Evolutionary conservation across 2,113 vertebrate genomes (phyloP).

Genomic region (Cynocephalus volans): DNA sequence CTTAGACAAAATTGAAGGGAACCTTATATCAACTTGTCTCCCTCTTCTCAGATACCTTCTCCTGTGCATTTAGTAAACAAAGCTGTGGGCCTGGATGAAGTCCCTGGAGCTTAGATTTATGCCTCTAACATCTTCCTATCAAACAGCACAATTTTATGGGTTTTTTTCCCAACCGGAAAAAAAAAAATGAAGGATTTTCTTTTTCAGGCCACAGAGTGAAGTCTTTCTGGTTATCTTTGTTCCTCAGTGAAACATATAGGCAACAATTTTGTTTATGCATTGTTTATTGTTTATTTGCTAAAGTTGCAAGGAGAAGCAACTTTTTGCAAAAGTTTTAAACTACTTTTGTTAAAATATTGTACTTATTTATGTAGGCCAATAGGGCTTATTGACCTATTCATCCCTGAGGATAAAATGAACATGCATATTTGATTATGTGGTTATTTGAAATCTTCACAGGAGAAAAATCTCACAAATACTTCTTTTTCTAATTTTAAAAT

Average conservation of each 20-base stretch:
- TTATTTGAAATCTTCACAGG: neutral
- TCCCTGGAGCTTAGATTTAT: neutral
- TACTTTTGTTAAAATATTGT: neutral
- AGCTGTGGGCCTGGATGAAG: neutral
- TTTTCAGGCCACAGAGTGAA: neutral
- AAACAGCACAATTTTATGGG: neutral
- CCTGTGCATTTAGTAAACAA: neutral
- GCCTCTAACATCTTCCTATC: neutral
- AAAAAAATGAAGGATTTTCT: neutral
- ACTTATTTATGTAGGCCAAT: neutral
- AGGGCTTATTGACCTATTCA: neutral
- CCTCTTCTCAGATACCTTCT: neutral
- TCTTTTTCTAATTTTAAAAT: neutral
- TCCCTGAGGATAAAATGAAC: neutral
- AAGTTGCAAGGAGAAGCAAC: neutral
- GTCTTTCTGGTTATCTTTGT: neutral
- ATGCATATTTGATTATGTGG: neutral
- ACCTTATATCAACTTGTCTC: neutral
- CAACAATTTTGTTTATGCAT: neutral
- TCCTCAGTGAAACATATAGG: neutral
- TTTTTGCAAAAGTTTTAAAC: too few relatives aligned
- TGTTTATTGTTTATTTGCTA: neutral
- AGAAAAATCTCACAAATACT: neutral
- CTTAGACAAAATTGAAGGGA: neutral
- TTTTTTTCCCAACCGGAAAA: neutral